Base-by-base conservation (phyloP, 1,140 invertebrate genomes). In the Micrasema longulum region DNA sequence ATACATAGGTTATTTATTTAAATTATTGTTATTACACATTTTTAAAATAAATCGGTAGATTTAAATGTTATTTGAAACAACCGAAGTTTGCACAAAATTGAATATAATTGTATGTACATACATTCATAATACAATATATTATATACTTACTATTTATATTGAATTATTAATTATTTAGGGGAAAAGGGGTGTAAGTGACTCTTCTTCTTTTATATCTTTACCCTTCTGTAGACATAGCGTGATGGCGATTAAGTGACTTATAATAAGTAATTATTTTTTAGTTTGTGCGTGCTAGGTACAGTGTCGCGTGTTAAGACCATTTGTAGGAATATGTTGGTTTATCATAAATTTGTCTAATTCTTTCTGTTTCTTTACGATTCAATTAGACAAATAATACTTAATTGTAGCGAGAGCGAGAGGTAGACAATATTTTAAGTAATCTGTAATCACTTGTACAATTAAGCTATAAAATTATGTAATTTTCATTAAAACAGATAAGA, bases 351-450 rank as follows among this genome's bases (percentile, higher is more conserved):
- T 41, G 55, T 60, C 55, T 41, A 60, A 43, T 60, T 60, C 55
- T 60, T 60, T 60, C 55, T 60, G 14, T 41, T 52, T 68, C 65
- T 43, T 53, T 55, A 52, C 48, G 65, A 68, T 68, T 68, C 47
- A 53, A 68, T 68, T 68, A 68, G 50, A 68, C 48, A 43, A 68
- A 68, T 52, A 66, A 66, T 36, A 66, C 47, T 66, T 50, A 48
- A 66, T 66, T 66, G 45, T 48, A 66, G 48, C 48, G 47, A 35
- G 26, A 35, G 20, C 31, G 26, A n/a, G n/a, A 36, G 55, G 55
- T 60, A 60, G 55, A 11, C 38, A 60, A 43, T 60, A 60, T 38
- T 60, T 60, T 41, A 11, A 60, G 31, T 38, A 43, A 60, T 60
- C 14, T 60, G 41, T 60, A 60, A 60, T 60, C 35, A 60, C 55